A percentile compares a stretch with the other conserved stretches of the same genome.
These are phyloP conservation scores for Acleris holmiana DNA, from an alignment of 2,888 invertebrate genomes.

Conservation along the genomic window DNA sequence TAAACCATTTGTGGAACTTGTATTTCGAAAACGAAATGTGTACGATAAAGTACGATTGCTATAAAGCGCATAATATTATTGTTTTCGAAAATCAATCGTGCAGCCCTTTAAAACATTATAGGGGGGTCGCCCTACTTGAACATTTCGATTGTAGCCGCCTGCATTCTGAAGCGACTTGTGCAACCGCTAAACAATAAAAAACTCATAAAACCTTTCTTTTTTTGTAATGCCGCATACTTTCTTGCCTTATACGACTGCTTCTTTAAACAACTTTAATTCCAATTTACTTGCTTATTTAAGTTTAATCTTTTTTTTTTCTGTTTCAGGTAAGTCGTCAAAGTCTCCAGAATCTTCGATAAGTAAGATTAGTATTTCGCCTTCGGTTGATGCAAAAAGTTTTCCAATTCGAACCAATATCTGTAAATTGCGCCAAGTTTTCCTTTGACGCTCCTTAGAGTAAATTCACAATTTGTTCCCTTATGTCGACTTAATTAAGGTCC, in stretches of 20 bases:
- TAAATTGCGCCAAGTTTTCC: conserved; percentile 21
- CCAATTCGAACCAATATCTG: conserved; percentile 7
- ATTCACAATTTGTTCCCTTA: conserved; percentile 38
- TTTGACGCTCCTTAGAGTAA: conserved; percentile 19
- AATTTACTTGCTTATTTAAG: conserved; percentile 19
- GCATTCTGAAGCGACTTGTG: conserved; percentile 59
- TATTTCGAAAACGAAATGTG: conserved; percentile 40
- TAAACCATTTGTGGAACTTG: conserved; percentile 69
- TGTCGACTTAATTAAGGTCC: conserved; percentile 74
- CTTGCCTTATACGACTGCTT: conserved; percentile 39
- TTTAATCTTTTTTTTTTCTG: conserved; percentile 48
- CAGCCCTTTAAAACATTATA: conserved; percentile 55
- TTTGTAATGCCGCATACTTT: conserved; percentile 41
- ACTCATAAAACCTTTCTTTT: conserved; percentile 47
- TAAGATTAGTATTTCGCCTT: conserved; percentile 29
- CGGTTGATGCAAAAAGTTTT: conserved; percentile 30
- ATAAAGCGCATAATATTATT: conserved; percentile 39
- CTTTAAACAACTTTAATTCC: conserved; percentile 27
- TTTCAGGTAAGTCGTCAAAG: conserved; percentile 67
- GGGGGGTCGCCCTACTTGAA: conserved; percentile 63
- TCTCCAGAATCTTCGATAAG: conserved; percentile 41
- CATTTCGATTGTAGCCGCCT: conserved; percentile 62
- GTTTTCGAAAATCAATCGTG: conserved; percentile 50
- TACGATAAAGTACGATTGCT: conserved; percentile 10
- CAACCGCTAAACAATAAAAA: conserved; percentile 66